These are phyloP conservation scores for Tetragnatha montana DNA, from an alignment of 2,888 invertebrate genomes.

Conservation along the genomic window DNA sequence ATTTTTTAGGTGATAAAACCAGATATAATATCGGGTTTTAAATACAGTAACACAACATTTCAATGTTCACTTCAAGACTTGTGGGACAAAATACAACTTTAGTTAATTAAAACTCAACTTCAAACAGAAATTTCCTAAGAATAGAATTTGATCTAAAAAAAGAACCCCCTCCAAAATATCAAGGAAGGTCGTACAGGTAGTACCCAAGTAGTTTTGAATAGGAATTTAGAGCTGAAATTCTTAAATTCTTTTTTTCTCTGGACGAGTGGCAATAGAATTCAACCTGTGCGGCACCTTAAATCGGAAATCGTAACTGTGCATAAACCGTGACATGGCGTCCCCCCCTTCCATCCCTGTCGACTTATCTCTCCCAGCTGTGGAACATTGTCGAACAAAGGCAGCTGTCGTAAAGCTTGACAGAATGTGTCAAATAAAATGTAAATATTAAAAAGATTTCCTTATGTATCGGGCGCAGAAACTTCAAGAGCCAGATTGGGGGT, in stretches of 20 bases:
- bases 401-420: slow-evolving; percentile 24
- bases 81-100: too few species aligned
- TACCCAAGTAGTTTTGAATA: too few species aligned
- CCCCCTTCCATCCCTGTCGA: slow-evolving; percentile 2
- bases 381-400: slow-evolving; percentile 34
- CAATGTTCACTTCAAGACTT: too few species aligned
- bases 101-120: too few species aligned
- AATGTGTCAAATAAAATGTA: slow-evolving; percentile 47
- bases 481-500: neutral
- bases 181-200: too few species aligned
- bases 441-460: slow-evolving; percentile 11
- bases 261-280: neutral
- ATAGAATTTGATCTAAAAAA: too few species aligned
- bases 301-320: slow-evolving; percentile 12
- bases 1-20: too few species aligned
- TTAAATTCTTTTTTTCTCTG: neutral
- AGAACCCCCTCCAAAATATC: too few species aligned
- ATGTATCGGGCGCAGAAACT: neutral
- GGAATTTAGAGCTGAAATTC: neutral
- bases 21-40: too few species aligned
- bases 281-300: neutral
- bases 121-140: too few species aligned
- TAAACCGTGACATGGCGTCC: slow-evolving; percentile 14
- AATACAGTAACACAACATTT: too few species aligned
- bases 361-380: slow-evolving; percentile 29